phyloP scores from a whole-genome alignment of 2,888 invertebrate species.

The Drosophila limbata region DNA sequence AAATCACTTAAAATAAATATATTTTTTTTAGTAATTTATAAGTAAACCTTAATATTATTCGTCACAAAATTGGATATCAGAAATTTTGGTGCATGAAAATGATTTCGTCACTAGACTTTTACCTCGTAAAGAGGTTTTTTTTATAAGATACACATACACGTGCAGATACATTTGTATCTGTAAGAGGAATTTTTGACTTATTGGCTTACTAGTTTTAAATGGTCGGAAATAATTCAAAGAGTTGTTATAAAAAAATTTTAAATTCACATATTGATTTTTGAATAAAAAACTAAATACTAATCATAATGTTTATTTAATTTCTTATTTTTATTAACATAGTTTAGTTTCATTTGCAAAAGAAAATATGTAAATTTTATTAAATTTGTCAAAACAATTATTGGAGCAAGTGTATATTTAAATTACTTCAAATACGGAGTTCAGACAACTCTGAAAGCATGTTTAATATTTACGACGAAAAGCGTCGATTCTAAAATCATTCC shows the following conservation, averaged over 20 bases:
- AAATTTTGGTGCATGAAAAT: no score
- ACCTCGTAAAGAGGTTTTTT: no score
- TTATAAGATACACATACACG: not conserved
- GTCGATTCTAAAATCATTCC: slow-evolving; percentile 5
- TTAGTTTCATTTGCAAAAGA: not conserved
- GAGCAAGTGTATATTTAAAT: not conserved
- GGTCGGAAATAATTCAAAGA: slow-evolving; percentile 8
- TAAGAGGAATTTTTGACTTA: slow-evolving; percentile 27
- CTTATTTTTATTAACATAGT: no score
- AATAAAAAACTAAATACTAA: no score
- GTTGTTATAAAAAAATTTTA: not conserved
- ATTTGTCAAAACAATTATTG: not conserved
- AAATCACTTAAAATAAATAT: no score
- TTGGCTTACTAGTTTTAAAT: slow-evolving; percentile 43
- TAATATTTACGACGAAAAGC: not conserved
- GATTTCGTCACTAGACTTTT: no score
- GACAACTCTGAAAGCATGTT: not conserved
- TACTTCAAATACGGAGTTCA: not conserved
- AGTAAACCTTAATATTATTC: no score
- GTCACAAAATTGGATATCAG: no score
- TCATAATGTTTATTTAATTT: no score
- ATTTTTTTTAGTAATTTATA: no score
- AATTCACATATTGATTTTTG: not conserved
- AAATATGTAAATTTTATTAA: not conserved
- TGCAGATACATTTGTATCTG: slow-evolving; percentile 7